Evolutionary conservation across 2,113 vertebrate genomes (phyloP), one percentile per base, ranked within the genome.

Genomic region (Brevimyrus niger): DNA sequence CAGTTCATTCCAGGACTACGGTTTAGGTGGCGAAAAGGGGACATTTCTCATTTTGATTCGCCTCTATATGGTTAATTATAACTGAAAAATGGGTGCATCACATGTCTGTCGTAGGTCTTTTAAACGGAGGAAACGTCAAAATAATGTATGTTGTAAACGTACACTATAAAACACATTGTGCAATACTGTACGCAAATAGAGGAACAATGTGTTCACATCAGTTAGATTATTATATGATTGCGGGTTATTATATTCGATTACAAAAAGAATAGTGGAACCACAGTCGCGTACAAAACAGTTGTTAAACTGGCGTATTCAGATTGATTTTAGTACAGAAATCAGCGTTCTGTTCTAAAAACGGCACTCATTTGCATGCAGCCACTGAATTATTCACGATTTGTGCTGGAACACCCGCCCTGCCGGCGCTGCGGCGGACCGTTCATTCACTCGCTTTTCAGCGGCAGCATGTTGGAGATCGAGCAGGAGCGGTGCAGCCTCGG

Each of bases 361-460:
- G 31, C 19, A 82, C 48, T 42, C 23, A 47, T 87, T 53, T 87
- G 46, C 46, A 82, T 35, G 31, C 88, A 21, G 8, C 0, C 73
- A 19, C 31, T 89, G 35, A 89, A 89, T 89, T 89, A 89, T 89
- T 89, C 44, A 58, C 35, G 76, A 27, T 53, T 15, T 88, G 46
- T 69, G 9, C 82, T 21, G 8, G 46, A 73, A 42, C 48, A 13
- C 23, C 44, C 87, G 42, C 44, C 61, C 8, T 23, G 21, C 19
- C 82, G 44, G 58, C 38, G 58, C 87, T 38, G 11, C n/a, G 44
- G 27, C 73, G 61, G 10, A 6, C 8, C 61, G 44, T 47, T n/a
- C n/a, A 50, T 47, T 48, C 61, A 65, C 4, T 55, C 10, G 88
- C 27, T 83, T 11, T 50, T 27, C 44, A 5, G 8, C 19, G 69